Base-by-base conservation (phyloP, 2,888 invertebrate genomes). In the Theretra japonica region DNA sequence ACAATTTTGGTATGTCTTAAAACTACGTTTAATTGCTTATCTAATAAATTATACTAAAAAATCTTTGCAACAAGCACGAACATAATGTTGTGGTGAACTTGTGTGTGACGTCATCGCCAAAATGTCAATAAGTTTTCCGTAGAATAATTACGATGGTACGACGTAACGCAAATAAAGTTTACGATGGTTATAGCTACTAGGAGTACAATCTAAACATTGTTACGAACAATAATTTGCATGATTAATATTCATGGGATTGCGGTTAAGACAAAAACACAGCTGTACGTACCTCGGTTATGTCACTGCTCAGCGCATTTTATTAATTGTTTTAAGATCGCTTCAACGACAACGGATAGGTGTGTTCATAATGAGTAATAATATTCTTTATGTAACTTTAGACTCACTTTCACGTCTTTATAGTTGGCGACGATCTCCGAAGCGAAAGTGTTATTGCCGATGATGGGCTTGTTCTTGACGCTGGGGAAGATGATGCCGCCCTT, bases 401-500 rank as follows among this genome's bases (percentile, higher is more conserved):
- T 96, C 94, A 97, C 97, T 96, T 97, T 97, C 79, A 98, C 96
- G 88, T 98, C 97, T 93, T 97, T 97, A 86, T 97, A 95, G 90
- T 95, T 96, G 79, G 96, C 95, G 79, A 97, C 95, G 82, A 96
- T 94, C 85, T 98, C 98, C 15, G 97, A 97, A 68, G 97, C 95
- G 88, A 97, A 97, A 69, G 97, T 97, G 77, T 97, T 97, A 93
- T 98, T 98, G 72, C 97, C 96, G 74, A 97, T 96, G 77, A 97
- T 96, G 28, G 98, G 98, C 82, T 98, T 98, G 90, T 98, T 98
- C 92, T 98, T 98, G 70, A 98, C 97, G 87, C 98, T 98, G 15
- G 98, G 98, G 92, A 98, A 98, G 88, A 98, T 98, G 81, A 98
- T 96, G 73, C 97, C 97, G 57, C 97, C 97, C 90, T 97, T 97